Base-by-base conservation (phyloP, 2,888 invertebrate species). In the Patella depressa region DNA sequence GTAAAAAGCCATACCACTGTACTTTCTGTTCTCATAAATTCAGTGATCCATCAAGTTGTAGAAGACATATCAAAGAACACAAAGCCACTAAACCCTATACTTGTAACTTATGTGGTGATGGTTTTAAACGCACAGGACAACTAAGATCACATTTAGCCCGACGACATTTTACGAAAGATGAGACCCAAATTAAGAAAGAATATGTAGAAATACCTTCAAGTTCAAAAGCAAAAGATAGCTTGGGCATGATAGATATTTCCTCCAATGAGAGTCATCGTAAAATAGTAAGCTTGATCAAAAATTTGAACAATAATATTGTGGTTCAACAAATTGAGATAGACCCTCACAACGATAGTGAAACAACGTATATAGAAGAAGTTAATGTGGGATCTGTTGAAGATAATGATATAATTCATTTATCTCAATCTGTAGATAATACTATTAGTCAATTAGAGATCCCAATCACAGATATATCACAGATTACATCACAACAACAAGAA, bases 21-120 rank as follows among this genome's bases (percentile, higher is more conserved):
- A 83, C 86, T 12, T 84, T 88, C 19, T 90, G 90, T 80, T 81
- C 82, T 53, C 85, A 87, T n/a, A 80, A 83, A 53, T 90, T 90
- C 80, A 89, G 86, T 78, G 90, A 90, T 79, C 87, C 89, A 0
- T 90, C 90, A 17, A 90, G 89, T 79, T 84, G 88, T 59, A 82
- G 89, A 24, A 83, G 90, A 5, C 90, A 90, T 79, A 86, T 88
- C 74, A 83, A 84, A 54, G 90, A 90, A 72, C 90, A 90, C 78
- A 85, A 82, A 45, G 88, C 85, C 29, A 82, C 81, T 19, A 89
- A 88, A 74, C 85, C 88, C 5, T 90, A 87, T 78, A 78, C 85
- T 17, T 90, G 90, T 80, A 82, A 87, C 34, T 73, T 88, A 15
- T 90, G 90, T 81, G 84, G 83, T 9, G 89, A 89, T 45, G 84